These are phyloP conservation scores for Lepidurus arcticus DNA, from an alignment of 1,140 invertebrate genomes.

Conservation along the genomic window DNA sequence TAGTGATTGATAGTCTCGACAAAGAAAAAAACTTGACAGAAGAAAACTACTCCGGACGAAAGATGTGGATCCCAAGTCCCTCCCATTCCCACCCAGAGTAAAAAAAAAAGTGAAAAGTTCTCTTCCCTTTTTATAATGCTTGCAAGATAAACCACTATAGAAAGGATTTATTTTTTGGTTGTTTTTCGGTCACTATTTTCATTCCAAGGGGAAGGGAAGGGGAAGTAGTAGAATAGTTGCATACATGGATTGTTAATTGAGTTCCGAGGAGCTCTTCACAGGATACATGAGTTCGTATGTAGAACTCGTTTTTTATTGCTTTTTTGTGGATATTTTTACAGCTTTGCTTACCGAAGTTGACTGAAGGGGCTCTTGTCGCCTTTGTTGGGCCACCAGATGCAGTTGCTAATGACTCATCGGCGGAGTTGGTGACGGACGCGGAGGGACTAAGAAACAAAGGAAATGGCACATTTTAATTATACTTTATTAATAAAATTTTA, in stretches of 20 bases:
- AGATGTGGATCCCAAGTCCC: too few relatives aligned
- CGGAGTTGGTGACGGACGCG: background rate
- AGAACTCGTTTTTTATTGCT: background rate
- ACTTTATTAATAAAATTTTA: too few relatives aligned
- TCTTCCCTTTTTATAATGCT: too few relatives aligned
- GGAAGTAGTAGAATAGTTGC: background rate
- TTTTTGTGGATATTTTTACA: background rate
- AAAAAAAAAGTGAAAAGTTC: too few relatives aligned
- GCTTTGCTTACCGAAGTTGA: constrained; percentile 4
- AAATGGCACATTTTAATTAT: background rate
- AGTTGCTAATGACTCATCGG: background rate
- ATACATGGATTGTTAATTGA: background rate
- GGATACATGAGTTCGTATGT: background rate
- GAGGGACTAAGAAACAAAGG: background rate
- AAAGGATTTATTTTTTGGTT: background rate
- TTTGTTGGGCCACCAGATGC: constrained; percentile 14
- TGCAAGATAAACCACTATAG: too few relatives aligned
- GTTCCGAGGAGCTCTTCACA: background rate
- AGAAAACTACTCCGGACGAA: too few relatives aligned
- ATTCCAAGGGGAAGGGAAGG: background rate
- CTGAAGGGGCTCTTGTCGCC: background rate
- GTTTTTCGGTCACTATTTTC: background rate
- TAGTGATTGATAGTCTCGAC: too few relatives aligned
- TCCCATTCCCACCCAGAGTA: too few relatives aligned
- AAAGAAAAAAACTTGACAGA: too few relatives aligned